Percentiles rank a stretch among this genome's conserved stretches.
Evolutionary conservation across 2,113 vertebrate genomes (phyloP).

Genomic region (Malurus elegans): DNA sequence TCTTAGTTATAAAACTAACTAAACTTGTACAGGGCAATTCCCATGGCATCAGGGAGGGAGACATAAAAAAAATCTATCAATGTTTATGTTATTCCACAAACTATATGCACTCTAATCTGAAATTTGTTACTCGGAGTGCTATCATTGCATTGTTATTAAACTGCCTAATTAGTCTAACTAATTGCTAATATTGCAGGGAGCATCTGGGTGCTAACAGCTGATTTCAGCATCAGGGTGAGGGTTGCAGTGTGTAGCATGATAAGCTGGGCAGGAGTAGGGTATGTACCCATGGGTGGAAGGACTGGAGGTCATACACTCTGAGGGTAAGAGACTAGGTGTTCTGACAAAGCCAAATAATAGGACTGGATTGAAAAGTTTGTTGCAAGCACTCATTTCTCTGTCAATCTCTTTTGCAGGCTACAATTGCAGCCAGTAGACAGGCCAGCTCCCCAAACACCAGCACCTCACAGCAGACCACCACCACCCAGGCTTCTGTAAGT

Average conservation of each 20-base stretch:
- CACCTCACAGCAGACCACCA: slow-evolving; percentile 82
- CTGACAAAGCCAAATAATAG: background rate
- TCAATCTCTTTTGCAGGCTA: slow-evolving; percentile 77
- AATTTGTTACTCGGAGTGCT: background rate
- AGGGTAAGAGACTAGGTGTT: background rate
- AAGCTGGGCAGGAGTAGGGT: background rate
- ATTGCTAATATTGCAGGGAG: background rate
- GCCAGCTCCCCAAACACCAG: slow-evolving; percentile 88
- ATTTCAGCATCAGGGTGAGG: background rate
- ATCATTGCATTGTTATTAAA: background rate
- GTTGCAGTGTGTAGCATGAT: background rate
- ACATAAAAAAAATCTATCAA: background rate
- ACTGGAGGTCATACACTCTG: background rate
- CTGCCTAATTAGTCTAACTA: background rate
- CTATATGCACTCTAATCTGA: background rate
- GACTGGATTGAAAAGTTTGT: background rate
- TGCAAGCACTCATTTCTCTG: background rate
- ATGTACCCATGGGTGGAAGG: background rate
- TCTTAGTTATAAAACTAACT: background rate
- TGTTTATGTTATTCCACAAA: background rate
- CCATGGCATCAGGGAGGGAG: background rate
- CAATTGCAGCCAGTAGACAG: slow-evolving; percentile 93
- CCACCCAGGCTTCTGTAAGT: slow-evolving; percentile 83
- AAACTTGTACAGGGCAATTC: background rate
- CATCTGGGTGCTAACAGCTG: fast-evolving